A percentile compares a stretch with the other conserved stretches of the same genome.
Conservation (phyloP, 2,888 invertebrate species). For the Spilosoma lubricipeda region DNA sequence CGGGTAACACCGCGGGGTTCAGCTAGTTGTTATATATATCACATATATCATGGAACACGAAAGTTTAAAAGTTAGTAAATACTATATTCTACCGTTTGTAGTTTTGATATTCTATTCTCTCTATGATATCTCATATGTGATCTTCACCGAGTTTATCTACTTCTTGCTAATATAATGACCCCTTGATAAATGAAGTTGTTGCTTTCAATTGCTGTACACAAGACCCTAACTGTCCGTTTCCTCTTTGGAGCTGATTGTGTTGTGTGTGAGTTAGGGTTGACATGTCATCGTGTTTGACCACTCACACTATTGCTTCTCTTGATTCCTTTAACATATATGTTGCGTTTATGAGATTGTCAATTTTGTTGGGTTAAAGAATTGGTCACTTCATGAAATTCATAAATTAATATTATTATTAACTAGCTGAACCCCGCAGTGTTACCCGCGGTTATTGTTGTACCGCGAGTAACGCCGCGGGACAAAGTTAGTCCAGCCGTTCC, state of each 20-base stretch:
- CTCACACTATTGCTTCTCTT: background rate
- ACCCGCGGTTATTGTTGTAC: too few relatives aligned
- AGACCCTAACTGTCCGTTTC: conserved; percentile 51
- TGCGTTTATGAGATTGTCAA: background rate
- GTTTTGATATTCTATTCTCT: background rate
- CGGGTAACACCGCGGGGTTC: too few relatives aligned
- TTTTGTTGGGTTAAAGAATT: background rate
- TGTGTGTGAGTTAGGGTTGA: conserved; percentile 35
- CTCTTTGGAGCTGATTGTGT: conserved; percentile 36
- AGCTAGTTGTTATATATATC: too few relatives aligned
- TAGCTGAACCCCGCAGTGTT: too few relatives aligned
- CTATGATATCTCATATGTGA: background rate
- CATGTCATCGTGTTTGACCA: conserved; percentile 6
- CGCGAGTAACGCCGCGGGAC: too few relatives aligned
- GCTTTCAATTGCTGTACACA: conserved; percentile 47
- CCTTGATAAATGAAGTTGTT: conserved; percentile 44
- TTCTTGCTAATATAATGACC: conserved; percentile 27
- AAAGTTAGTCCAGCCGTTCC: too few relatives aligned
- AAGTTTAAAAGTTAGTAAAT: too few relatives aligned
- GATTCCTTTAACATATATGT: background rate
- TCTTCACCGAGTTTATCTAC: background rate
- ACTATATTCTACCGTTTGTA: too few relatives aligned
- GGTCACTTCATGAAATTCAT: too few relatives aligned
- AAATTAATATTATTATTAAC: too few relatives aligned
- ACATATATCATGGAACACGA: too few relatives aligned